Evolutionary conservation across 2,797 vertebrate species (phyloP), one percentile per base, ranked within the genome.

Genomic region (Pterois miles): DNA sequence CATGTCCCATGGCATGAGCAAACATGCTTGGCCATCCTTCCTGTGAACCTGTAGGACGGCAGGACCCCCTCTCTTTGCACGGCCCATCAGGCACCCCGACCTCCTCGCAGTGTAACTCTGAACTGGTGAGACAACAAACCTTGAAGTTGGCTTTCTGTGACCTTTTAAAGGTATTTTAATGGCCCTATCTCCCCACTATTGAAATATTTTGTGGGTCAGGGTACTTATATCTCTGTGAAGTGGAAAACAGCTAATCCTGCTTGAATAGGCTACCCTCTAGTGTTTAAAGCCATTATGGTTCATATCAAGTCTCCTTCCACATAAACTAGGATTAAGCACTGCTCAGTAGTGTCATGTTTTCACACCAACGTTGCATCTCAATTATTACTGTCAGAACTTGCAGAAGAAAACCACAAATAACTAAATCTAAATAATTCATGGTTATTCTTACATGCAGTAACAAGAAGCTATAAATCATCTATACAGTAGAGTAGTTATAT

Each of bases 201-300:
- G 77, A 71, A 85, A 90, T 80, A 86, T 89, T 83, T 88, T 76
- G 72, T 38, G 59, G 68, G 65, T 57, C 43, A 80, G 59, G 38
- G 83, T 83, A 79, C 84, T 89, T 89, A 66, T 74, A 82, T 83
- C 83, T 76, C 67, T 68, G 76, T 75, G 67, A 84, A 81, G 74
- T 71, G 62, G 73, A 74, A 86, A 80, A 78, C 59, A 69, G 58
- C 58, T 82, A 65, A 89, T 89, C 86, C 86, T 40, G 80, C 82
- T 92, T 91, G 92, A 90, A 87, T 57, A 86, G 92, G 85, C 88
- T 93, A 86, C 93, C 93, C 93, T 93, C 93, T 90, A 91, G 92
- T 92, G 94, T 92, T 90, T 73, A 65, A 88, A 87, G 60, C 25
- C 74, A 65, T 84, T 54, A 88, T 76, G 71, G 48, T 63, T 71